Evolutionary conservation across 2,888 invertebrate species (phyloP), one percentile per base, ranked within the genome.

Genomic region (Calameuta filiformis): DNA sequence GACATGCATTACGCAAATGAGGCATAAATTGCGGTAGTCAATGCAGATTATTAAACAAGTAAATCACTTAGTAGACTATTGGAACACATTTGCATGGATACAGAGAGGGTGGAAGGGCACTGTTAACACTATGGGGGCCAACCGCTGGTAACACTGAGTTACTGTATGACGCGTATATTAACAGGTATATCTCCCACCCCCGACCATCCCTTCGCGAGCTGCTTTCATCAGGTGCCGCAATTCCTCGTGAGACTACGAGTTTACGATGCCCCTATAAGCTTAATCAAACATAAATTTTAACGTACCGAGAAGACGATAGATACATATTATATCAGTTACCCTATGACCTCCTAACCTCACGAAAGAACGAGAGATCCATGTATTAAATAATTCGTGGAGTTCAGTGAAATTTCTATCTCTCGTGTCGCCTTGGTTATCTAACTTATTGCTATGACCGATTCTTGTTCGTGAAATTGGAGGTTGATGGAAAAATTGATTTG

Each of bases 1-100:
- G 82, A 80, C 81, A 81, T 81, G 81, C 82, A 85, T 86, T 86
- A 86, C 83, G 86, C 83, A 84, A 87, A 87, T 84, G 83, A 87
- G 84, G 81, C 83, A 83, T 87, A 84, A 87, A 88, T 88, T 87
- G 78, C 78, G 80, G 74, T 75, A 82, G 80, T 85, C 87, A 81
- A 86, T 88, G 84, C 82, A 83, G 84, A 85, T 87, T 87, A 86
- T 87, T 86, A 88, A 87, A 85, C 85, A 83, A 85, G 82, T 86
- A 85, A 87, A 87, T 86, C 84, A 84, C 83, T 86, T 81, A 83
- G 81, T 75, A 79, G 77, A 79, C 80, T 79, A 81, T 83, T 80
- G 78, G 74, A 68, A 80, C 73, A 78, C 81, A 83, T 85, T 83
- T 83, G 79, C 85, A 83, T 69, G 69, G 30, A 12, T 30, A 12